A percentile compares a stretch with the other conserved stretches of the same genome.
phyloP scores from a whole-genome alignment of 2,797 vertebrate species.

The Orientallactaga sibirica region DNA sequence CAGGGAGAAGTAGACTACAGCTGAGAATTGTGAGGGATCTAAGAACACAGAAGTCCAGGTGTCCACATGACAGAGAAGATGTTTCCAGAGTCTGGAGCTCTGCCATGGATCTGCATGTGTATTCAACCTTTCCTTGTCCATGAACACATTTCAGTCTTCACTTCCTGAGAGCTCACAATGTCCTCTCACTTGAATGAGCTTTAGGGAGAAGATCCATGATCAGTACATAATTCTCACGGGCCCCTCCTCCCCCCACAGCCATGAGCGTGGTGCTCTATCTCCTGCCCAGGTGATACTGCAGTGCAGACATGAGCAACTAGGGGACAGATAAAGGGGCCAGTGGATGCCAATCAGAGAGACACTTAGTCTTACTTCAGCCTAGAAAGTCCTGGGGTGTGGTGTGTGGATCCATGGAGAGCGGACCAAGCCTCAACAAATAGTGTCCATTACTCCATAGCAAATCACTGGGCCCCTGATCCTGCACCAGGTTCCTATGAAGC shows the following conservation, averaged over 20 bases:
- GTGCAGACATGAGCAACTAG: background rate
- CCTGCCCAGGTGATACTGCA: background rate
- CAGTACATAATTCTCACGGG: accelerated
- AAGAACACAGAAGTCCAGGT: background rate
- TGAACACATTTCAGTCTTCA: background rate
- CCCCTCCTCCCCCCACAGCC: accelerated
- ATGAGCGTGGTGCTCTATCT: accelerated
- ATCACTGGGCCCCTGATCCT: background rate
- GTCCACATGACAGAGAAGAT: accelerated
- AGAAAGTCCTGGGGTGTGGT: too few relatives aligned
- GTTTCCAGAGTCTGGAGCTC: accelerated
- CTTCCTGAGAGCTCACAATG: background rate
- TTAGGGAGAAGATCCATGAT: background rate
- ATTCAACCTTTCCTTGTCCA: background rate
- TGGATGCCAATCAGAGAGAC: accelerated
- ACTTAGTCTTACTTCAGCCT: background rate
- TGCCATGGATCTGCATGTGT: background rate
- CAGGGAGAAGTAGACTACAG: background rate
- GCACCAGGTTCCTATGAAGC: background rate
- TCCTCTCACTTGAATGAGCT: background rate
- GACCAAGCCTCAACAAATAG: accelerated
- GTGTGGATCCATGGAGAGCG: accelerated
- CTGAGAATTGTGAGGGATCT: accelerated
- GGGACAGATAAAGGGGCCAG: background rate
- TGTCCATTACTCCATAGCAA: background rate